Conservation (phyloP, 1,140 invertebrate genomes). For the Asobara japonica region DNA sequence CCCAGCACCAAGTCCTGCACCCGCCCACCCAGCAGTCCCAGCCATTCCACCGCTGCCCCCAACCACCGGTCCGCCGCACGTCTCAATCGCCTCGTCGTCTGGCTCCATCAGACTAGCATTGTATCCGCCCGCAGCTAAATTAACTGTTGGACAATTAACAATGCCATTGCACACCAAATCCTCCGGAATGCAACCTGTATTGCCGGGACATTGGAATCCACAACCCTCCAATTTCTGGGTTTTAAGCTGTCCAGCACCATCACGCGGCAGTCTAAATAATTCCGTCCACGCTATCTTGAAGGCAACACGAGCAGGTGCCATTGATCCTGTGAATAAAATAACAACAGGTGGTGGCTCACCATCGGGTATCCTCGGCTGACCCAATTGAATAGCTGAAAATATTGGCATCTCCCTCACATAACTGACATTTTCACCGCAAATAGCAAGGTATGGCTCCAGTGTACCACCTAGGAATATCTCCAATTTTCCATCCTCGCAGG, state of each 20-base stretch:
- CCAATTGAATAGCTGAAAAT: constrained; percentile 78
- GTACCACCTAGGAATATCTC: constrained; percentile 80
- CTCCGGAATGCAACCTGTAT: constrained; percentile 82
- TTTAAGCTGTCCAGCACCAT: constrained; percentile 81
- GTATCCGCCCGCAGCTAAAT: constrained; percentile 44
- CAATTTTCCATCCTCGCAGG: constrained; percentile 85
- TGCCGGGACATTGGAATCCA: constrained; percentile 86
- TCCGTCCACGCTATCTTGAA: constrained; percentile 92
- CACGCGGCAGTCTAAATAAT: constrained; percentile 84
- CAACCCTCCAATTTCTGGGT: constrained; percentile 75
- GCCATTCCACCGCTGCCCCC: constrained; percentile 49
- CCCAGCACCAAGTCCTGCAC: constrained; percentile 60
- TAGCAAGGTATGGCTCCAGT: constrained; percentile 76
- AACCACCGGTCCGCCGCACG: constrained; percentile 55
- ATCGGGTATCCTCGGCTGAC: constrained; percentile 70
- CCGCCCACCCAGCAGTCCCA: constrained; percentile 59
- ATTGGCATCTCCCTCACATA: constrained; percentile 80
- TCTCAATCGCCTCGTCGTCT: constrained; percentile 60
- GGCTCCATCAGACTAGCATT: constrained; percentile 49
- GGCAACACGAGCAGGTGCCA: constrained; percentile 80
- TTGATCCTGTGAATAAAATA: constrained; percentile 77
- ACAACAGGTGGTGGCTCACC: constrained; percentile 72
- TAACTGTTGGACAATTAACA: constrained; percentile 82
- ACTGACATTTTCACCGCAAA: constrained; percentile 86
- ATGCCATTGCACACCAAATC: constrained; percentile 87